Conservation (phyloP, 1,140 invertebrate genomes). For the Diuraphis noxia region DNA sequence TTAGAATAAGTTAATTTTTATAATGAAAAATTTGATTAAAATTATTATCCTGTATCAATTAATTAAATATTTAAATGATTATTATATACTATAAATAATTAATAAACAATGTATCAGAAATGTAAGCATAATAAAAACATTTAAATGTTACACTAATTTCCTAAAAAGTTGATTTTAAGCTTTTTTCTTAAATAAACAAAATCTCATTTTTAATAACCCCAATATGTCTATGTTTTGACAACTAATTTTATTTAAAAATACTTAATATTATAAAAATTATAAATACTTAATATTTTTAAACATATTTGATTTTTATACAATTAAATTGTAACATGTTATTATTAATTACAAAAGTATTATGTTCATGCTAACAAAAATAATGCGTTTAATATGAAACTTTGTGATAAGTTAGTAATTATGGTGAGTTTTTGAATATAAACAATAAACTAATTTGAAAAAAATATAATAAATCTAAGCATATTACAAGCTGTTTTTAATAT, state of each 20-base stretch:
- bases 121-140: constrained; percentile 16
- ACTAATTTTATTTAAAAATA: constrained; percentile 4
- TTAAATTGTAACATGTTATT: neutral
- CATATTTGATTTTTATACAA: constrained; percentile 36
- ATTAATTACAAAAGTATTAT: constrained; percentile 41
- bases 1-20: neutral
- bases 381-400: constrained; percentile 2
- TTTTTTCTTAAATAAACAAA: neutral
- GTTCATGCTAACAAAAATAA: constrained; percentile 46
- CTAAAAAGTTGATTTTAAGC: neutral
- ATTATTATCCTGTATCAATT: neutral
- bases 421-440: constrained; percentile 17
- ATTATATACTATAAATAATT: neutral
- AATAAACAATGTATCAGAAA: neutral
- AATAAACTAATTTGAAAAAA: constrained; percentile 39
- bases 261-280: constrained; percentile 14
- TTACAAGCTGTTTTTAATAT: constrained; percentile 46
- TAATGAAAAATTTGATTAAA: neutral
- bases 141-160: neutral
- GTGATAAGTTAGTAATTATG: constrained; percentile 37
- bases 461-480: constrained; percentile 39
- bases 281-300: constrained; percentile 27
- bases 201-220: neutral
- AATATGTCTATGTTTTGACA: neutral
- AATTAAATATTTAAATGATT: neutral